A percentile compares a stretch with the other conserved stretches of the same genome.
Conservation (phyloP, 2,797 vertebrate genomes). For the Argyrosomus regius region DNA sequence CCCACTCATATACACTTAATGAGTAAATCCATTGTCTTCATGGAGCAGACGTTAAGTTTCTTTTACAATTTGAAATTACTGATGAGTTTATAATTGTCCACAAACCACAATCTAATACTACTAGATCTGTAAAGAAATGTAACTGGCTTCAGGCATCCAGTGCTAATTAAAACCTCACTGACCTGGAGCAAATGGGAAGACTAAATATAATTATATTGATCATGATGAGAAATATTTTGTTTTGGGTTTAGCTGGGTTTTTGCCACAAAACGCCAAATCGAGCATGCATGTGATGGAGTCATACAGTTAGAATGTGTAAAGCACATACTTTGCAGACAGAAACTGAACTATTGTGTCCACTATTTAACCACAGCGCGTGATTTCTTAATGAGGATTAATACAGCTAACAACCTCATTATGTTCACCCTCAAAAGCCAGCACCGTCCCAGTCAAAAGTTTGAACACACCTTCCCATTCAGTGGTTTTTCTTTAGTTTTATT, state of each 20-base stretch:
- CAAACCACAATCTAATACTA: not conserved
- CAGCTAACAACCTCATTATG: slow-evolving; percentile 10
- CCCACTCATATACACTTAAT: slow-evolving; percentile 19
- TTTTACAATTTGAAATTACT: not conserved
- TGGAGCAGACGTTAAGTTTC: not conserved
- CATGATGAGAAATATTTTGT: not conserved
- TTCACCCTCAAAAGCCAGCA: slow-evolving; percentile 26
- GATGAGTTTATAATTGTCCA: not conserved
- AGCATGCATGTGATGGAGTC: not conserved
- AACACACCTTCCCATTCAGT: no score
- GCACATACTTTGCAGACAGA: not conserved
- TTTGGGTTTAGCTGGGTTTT: no score
- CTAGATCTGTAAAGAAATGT: not conserved
- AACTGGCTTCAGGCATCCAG: not conserved
- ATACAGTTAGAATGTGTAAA: not conserved
- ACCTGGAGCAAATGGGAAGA: not conserved
- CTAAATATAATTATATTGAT: not conserved
- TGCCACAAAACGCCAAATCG: no score
- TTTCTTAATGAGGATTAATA: slow-evolving; percentile 27
- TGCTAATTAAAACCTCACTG: not conserved
- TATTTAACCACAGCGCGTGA: not conserved
- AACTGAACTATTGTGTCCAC: not conserved
- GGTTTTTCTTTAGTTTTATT: no score
- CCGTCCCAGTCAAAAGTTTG: not conserved
- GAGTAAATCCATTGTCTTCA: slow-evolving; percentile 15